Base-by-base conservation (phyloP, 2,888 invertebrate species). In the Platypus cylindrus region DNA sequence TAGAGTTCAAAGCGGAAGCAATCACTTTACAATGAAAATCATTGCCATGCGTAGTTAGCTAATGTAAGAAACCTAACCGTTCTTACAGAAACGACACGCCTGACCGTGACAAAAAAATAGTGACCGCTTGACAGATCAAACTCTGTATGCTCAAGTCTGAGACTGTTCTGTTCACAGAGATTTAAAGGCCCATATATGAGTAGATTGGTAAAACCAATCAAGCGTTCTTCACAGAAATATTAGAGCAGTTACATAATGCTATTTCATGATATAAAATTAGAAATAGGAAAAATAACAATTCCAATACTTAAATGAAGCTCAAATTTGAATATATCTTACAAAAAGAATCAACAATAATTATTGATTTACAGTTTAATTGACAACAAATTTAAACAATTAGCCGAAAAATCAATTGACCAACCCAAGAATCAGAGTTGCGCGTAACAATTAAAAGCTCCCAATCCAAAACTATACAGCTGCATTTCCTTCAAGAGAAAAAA, bases 21-120 rank as follows among this genome's bases (percentile, higher is more conserved):
- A 30, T 40, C 52, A 54, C 56, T 61, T 61, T 59, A 61, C 61
- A 61, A 51, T 46, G 43, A 52, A 55, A 57, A 46, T 55, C 45
- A 43, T 55, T 52, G 49, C 45, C 36, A 48, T 44, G 46, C 50
- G 50, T 52, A 28, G 39, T 46, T 48, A 41, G 45, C 44, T 42
- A 34, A 40, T 50, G 51, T 52, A 51, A 53, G 45, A 32, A 38
- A 41, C 37, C 40, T 32, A 46, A 45, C 39, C 30, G 41, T 47
- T 45, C 53, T 53, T 52, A 53, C 53, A 51, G 43, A 45, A 46
- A 49, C 57, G 49, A 49, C 53, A 56, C 54, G 55, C 41, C 39
- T 48, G 38, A 56, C 48, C 47, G 54, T 38, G 43, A 37, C 14
- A 26, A 17, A 18, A 33, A 35, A 31, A 56, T 54, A 60, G 58